Conservation (phyloP, 2,797 vertebrate genomes). For the Mionectes olivaceus region DNA sequence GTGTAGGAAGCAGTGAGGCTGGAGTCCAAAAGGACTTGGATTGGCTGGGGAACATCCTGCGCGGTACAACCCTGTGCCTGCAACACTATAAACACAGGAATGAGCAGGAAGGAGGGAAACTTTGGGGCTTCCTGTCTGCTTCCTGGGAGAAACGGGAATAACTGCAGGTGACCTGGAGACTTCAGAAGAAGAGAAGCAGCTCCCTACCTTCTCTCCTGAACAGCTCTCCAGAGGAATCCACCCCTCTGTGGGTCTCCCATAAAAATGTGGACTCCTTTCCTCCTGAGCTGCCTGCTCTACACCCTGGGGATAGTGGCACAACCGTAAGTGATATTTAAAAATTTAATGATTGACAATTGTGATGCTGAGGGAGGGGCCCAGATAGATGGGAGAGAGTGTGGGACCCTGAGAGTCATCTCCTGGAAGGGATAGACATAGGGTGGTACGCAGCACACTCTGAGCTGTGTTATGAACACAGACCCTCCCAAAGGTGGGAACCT, state of each 20-base stretch:
- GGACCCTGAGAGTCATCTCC: background rate
- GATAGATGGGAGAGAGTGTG: background rate
- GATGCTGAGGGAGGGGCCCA: background rate
- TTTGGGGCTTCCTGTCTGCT: background rate
- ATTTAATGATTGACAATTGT: background rate
- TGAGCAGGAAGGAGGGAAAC: background rate
- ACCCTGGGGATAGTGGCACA: background rate
- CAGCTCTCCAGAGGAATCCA: background rate
- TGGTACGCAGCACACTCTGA: rapidly evolving
- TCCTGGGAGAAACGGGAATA: background rate
- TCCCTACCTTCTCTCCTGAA: background rate
- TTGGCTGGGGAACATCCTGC: constrained; percentile 24
- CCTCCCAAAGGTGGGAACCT: background rate
- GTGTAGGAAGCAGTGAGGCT: background rate
- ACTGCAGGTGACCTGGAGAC: background rate
- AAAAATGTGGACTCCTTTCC: constrained; percentile 31
- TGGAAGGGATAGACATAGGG: background rate
- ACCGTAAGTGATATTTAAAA: constrained; percentile 35
- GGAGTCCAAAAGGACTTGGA: constrained; percentile 42
- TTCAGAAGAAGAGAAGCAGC: background rate
- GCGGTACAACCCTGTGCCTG: constrained; percentile 6
- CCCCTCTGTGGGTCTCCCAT: background rate
- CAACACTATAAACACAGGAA: constrained; percentile 35
- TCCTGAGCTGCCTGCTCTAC: constrained; percentile 32
- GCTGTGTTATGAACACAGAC: background rate